Evolutionary conservation across 2,888 invertebrate genomes (phyloP), one percentile per base, ranked within the genome.

Genomic region (Parnassius smintheus): DNA sequence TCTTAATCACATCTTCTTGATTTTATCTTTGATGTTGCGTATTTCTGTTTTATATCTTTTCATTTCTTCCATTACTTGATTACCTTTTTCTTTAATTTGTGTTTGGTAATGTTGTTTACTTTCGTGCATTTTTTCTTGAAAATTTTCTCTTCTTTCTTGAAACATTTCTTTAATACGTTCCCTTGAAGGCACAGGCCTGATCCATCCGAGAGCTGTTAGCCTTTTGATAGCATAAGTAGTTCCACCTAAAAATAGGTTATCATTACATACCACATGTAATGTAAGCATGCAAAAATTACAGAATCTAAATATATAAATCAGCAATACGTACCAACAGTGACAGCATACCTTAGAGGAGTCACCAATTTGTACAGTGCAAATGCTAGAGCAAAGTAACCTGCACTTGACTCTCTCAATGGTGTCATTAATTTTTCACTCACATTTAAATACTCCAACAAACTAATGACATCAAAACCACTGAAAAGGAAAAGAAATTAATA

Each of bases 351-450:
- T 12, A 96, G 84, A 2, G 99, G 99, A 9, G 98, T 97, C 42
- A 95, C 95, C 70, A 99, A 92, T 92, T 99, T 99, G 85, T 99
- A 99, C 73, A 98, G 93, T 51, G 98, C 95, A 86, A 98, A 97
- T 0, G 98, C 94, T 48, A 98, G 92, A 9, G 99, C 99, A 79
- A 97, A 88, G 82, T 97, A 96, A 11, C 99, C 99, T 82, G 98
- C 96, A 72, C 93, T 94, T 0, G 97, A 96, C 69, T 95, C 94
- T 76, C 93, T 93, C 59, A 99, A 85, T 61, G 96, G 96, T 60
- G 94, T 93, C 61, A 97, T 91, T 54, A 98, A 91, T 66, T 86
- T 93, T 72, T 98, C 98, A 83, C 96, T 96, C 7, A 98, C 84
- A 70, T 96, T 95, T 68, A 97, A 75, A 25, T 93, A 92, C 84